phyloP scores from a whole-genome alignment of 1,140 invertebrate species.

The Caenorhabditis latens region DNA sequence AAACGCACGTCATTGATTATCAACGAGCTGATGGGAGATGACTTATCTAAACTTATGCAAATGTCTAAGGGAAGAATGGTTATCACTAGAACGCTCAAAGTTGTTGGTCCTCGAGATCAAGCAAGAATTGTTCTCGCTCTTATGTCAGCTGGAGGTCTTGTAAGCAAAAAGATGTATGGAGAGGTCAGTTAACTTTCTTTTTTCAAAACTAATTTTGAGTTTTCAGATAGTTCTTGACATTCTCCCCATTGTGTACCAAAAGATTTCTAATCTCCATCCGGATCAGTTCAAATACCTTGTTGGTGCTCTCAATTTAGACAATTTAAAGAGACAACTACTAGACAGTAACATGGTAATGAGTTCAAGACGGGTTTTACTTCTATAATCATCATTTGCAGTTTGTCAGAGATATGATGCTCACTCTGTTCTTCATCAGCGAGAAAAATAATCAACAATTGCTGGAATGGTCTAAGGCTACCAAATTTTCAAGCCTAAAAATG shows the following conservation, averaged over 20 bases:
- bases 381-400: constrained; percentile 53
- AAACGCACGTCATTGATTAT: constrained; percentile 29
- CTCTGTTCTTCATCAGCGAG: constrained; percentile 52
- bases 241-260: constrained; percentile 28
- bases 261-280: constrained; percentile 4
- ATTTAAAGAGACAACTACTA: constrained; percentile 30
- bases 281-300: constrained; percentile 50
- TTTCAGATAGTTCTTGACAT: constrained; percentile 45
- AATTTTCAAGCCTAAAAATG: constrained; percentile 33
- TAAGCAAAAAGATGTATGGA: constrained; percentile 40
- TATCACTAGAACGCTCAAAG: constrained; percentile 42
- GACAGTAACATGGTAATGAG: constrained; percentile 18
- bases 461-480: constrained; percentile 8
- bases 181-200: not conserved
- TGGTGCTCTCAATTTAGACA: constrained; percentile 27
- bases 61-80: constrained; percentile 39
- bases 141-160: not conserved
- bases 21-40: constrained; percentile 61
- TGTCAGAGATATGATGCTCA: constrained; percentile 56
- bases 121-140: constrained; percentile 28
- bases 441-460: constrained; percentile 14
- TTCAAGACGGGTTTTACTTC: not conserved
- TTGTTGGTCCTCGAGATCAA: constrained; percentile 23
- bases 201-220: not conserved
- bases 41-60: constrained; percentile 46